Evolutionary conservation across 1,140 invertebrate genomes (phyloP).

Genomic region (Drosophila serrata): DNA sequence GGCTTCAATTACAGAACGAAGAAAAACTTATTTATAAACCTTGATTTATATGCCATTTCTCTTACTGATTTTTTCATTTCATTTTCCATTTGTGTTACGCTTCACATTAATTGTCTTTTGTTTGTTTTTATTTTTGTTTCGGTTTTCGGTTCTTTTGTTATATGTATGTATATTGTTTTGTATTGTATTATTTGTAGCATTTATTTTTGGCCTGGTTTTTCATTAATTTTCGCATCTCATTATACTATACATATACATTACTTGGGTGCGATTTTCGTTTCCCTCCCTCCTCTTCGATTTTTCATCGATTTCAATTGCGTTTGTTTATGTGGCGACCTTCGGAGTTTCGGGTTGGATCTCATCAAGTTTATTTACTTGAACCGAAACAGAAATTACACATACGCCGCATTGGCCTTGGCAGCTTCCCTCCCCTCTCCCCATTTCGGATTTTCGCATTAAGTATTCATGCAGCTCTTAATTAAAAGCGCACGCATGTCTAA

Average conservation of each 20-base stretch:
- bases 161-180: no score
- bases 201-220: conserved; percentile 52
- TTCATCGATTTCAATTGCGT: conserved; percentile 63
- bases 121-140: conserved; percentile 40
- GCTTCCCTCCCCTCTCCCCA: neutral
- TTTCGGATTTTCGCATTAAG: conserved; percentile 24
- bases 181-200: conserved; percentile 40
- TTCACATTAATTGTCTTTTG: conserved; percentile 69
- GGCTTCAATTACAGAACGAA: conserved; percentile 41
- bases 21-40: conserved; percentile 41
- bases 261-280: conserved; percentile 39
- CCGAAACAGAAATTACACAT: conserved; percentile 65
- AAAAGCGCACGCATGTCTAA: conserved; percentile 42
- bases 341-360: conserved; percentile 49
- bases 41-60: conserved; percentile 47
- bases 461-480: conserved; percentile 43
- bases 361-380: conserved; percentile 76
- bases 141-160: conserved; percentile 4
- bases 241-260: conserved; percentile 38
- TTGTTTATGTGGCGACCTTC: conserved; percentile 59
- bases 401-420: conserved; percentile 55
- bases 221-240: conserved; percentile 71
- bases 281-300: conserved; percentile 45
- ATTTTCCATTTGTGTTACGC: conserved; percentile 53
- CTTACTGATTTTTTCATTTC: conserved; percentile 17